These are phyloP conservation scores for Meloidogyne chitwoodi DNA, from an alignment of 1,140 invertebrate species.

Conservation along the genomic window DNA sequence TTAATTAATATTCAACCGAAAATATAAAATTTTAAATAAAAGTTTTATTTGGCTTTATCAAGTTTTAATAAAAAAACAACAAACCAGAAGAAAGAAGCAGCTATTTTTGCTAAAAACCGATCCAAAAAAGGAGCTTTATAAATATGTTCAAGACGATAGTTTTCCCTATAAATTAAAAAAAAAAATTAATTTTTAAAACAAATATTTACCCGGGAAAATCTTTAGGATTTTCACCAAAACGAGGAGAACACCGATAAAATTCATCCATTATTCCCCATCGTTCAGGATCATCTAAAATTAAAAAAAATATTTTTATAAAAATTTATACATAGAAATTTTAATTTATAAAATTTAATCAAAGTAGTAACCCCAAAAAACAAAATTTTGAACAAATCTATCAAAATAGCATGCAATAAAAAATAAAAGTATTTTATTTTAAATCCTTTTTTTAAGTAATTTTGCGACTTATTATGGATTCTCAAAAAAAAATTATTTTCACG, in stretches of 20 bases:
- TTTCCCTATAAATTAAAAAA: background rate
- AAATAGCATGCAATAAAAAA: too few species aligned
- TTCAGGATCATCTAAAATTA: constrained; percentile 21
- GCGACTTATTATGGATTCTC: too few species aligned
- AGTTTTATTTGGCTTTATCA: too few species aligned
- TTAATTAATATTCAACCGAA: too few species aligned
- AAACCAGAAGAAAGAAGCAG: background rate
- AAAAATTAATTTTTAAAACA: background rate
- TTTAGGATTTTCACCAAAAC: constrained; percentile 18
- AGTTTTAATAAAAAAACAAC: constrained; percentile 3
- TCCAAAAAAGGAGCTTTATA: constrained; percentile 1
- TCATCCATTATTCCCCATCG: background rate
- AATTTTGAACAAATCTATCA: background rate
- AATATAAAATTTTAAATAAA: background rate
- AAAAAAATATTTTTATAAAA: background rate
- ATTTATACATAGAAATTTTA: background rate
- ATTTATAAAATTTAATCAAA: too few species aligned
- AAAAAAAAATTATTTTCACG: too few species aligned
- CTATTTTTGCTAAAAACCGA: background rate
- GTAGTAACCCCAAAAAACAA: too few species aligned
- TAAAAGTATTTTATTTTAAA: too few species aligned
- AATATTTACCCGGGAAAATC: background rate
- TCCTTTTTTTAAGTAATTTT: too few species aligned
- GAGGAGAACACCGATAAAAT: background rate
- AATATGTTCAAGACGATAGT: background rate